Evolutionary conservation across 2,113 vertebrate genomes (phyloP), one percentile per base, ranked within the genome.

Genomic region (Oxyruncus cristatus): DNA sequence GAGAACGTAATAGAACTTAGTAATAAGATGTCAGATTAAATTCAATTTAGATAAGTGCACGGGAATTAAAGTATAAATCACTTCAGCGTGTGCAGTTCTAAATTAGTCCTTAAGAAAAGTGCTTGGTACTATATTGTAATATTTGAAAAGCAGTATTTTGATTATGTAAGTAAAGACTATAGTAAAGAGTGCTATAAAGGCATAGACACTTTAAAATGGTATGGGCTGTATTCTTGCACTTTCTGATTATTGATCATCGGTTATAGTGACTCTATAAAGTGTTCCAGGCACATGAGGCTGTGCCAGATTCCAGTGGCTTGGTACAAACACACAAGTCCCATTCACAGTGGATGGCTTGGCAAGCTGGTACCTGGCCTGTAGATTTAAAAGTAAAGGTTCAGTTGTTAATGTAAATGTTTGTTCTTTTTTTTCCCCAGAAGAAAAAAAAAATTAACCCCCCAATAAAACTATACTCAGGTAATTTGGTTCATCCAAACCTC

Each of bases 11-110:
- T 81, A 84, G 91, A 77, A 58, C 50, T 95, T 89, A 56, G 35
- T 93, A 96, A 93, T 93, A 91, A 92, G 49, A 79, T 92, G 89
- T 95, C 91, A 95, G 89, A 95, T 96, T 97, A 92, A 91, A 92
- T 95, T 92, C 91, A 87, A 65, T 96, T 96, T 92, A 95, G 87
- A 75, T 77, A 80, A 94, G 70, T 78, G 61, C 52, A 61, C 11
- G 41, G 59, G 87, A 92, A 95, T 95, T 92, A 91, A 92, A 93
- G 71, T 52, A 88, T 92, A 75, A 93, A 95, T 95, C 86, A 89
- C 86, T 92, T 84, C 84, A 78, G 22, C 0, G 0, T 16, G 13
- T 10, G 5, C 35, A 71, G 56, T 80, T 88, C 63, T 94, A 76
- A 91, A 89, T 95, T 50, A 84, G 35, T 75, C 61, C 70, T 86